Percentiles rank a stretch among this genome's conserved stretches.
Conservation (phyloP, 2,113 vertebrate species). For the Macaca nemestrina region DNA sequence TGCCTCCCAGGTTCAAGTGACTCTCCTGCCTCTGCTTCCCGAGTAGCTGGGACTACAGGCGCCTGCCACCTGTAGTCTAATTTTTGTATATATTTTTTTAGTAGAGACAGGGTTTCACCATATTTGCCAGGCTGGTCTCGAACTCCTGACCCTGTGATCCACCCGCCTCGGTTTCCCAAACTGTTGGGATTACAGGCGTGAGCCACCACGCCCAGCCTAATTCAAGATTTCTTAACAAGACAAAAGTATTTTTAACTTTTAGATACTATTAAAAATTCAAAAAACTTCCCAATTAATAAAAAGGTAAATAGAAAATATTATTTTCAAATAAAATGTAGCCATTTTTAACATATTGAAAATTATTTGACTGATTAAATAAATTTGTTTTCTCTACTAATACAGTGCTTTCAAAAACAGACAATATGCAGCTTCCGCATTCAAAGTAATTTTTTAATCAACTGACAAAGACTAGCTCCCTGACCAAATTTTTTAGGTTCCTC, state of each 20-base stretch:
- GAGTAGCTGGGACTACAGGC: too few species aligned
- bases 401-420: background rate
- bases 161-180: too few species aligned
- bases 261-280: background rate
- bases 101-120: too few species aligned
- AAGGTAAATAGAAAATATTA: background rate
- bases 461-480: background rate
- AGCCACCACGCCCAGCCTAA: background rate
- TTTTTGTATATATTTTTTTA: too few species aligned
- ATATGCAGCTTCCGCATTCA: background rate
- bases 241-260: background rate
- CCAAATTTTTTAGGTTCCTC: background rate
- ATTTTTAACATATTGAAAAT: background rate
- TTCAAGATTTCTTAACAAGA: constrained; percentile 1
- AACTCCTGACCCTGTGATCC: too few species aligned
- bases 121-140: too few species aligned
- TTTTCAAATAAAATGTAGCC: constrained; percentile 37
- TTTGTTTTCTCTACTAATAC: background rate
- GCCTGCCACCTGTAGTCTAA: too few species aligned
- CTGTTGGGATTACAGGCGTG: too few species aligned
- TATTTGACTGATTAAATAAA: background rate
- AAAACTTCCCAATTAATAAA: constrained; percentile 3
- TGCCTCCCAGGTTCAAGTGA: too few species aligned
- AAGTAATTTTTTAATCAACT: background rate
- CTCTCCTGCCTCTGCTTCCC: too few species aligned